Evolutionary conservation across 2,888 invertebrate genomes (phyloP).

Genomic region (Athrips mouffetella): DNA sequence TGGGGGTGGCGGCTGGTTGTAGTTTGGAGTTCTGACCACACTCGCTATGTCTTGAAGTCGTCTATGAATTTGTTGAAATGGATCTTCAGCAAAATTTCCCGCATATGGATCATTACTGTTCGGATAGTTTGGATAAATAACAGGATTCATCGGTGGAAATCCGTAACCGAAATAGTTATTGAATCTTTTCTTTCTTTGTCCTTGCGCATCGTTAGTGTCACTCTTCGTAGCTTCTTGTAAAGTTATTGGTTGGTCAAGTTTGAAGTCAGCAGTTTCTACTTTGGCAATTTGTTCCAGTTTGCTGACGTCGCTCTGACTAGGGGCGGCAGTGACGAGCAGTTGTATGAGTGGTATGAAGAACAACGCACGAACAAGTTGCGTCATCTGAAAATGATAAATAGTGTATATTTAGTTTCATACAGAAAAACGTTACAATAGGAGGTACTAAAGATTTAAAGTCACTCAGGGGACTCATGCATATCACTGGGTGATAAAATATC

Average conservation of each 20-base stretch:
- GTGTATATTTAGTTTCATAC: slow-evolving; percentile 5
- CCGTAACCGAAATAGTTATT: slow-evolving; percentile 41
- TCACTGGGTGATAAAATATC: too few relatives aligned
- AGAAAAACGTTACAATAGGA: too few relatives aligned
- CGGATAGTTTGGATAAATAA: slow-evolving; percentile 31
- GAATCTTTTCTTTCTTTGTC: slow-evolving; percentile 47
- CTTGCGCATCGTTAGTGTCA: slow-evolving; percentile 31
- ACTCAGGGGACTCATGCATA: too few relatives aligned
- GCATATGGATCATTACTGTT: slow-evolving; percentile 36
- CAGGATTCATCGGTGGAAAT: slow-evolving; percentile 39
- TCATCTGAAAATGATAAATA: slow-evolving; percentile 56
- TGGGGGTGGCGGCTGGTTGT: slow-evolving; percentile 25
- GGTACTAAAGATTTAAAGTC: too few relatives aligned
- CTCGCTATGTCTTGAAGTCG: slow-evolving; percentile 42
- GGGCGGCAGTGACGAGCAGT: slow-evolving; percentile 43
- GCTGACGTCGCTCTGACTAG: slow-evolving; percentile 33
- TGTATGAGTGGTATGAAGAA: slow-evolving; percentile 43
- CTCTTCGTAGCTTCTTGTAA: slow-evolving; percentile 28
- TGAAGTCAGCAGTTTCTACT: slow-evolving; percentile 31
- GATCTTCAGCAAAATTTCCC: slow-evolving; percentile 40
- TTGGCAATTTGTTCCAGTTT: slow-evolving; percentile 35
- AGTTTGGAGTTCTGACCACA: slow-evolving; percentile 32
- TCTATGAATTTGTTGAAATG: slow-evolving; percentile 41
- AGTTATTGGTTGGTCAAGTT: slow-evolving; percentile 31
- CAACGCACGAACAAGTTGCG: slow-evolving; percentile 31